These are phyloP conservation scores for Himalopsyche kuldschensis DNA, from an alignment of 2,888 invertebrate genomes.

Conservation along the genomic window DNA sequence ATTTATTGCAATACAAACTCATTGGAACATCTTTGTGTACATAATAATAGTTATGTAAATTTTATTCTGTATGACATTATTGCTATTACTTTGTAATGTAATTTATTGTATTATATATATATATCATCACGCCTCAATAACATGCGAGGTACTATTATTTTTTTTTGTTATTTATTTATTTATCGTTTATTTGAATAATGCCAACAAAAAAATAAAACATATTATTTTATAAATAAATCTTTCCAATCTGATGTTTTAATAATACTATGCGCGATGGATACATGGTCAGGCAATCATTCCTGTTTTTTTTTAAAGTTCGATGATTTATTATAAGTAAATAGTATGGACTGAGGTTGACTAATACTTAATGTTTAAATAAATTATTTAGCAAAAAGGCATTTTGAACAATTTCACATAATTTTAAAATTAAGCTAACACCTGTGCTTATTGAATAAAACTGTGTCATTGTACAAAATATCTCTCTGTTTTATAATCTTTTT, in stretches of 20 bases:
- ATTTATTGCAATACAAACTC: constrained; percentile 6
- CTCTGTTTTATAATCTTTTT: background rate
- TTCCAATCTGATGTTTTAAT: constrained; percentile 35
- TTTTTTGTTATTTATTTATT: constrained; percentile 37
- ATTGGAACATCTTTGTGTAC: constrained; percentile 28
- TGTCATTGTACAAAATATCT: background rate
- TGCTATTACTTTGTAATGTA: constrained; percentile 39
- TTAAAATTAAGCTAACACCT: background rate
- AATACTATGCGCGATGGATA: background rate
- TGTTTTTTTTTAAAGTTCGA: background rate
- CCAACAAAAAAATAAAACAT: constrained; percentile 38
- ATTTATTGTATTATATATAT: constrained; percentile 35
- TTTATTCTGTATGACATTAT: constrained; percentile 30
- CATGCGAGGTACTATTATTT: constrained; percentile 23
- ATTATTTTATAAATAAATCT: constrained; percentile 40
- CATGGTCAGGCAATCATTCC: background rate
- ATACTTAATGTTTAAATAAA: background rate
- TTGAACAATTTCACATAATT: constrained; percentile 4
- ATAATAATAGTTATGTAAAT: constrained; percentile 32
- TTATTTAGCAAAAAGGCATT: background rate
- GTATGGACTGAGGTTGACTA: background rate
- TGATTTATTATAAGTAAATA: background rate
- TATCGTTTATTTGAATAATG: constrained; percentile 32
- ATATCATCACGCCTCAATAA: constrained; percentile 16
- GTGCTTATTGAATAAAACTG: background rate